Percentiles rank a stretch among this genome's conserved stretches.
phyloP scores from a whole-genome alignment of 92 coral and sea anemone genomes.

The Epizoanthus stellaris region DNA sequence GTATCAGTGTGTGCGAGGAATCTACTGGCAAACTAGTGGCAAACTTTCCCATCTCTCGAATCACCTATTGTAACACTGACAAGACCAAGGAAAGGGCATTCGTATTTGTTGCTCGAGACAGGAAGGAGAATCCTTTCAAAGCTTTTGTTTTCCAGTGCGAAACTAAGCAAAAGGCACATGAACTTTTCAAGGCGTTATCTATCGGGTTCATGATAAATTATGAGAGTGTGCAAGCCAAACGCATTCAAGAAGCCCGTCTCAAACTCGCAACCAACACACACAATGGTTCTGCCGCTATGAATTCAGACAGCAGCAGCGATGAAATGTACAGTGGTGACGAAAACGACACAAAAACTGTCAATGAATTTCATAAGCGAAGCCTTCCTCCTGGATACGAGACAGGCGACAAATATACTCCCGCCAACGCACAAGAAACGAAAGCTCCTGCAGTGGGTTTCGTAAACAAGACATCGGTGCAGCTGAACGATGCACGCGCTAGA shows the following conservation, averaged over 20 bases:
- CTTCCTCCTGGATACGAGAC: neutral
- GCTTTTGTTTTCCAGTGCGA: constrained; percentile 94
- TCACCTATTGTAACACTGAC: constrained; percentile 91
- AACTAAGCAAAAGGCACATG: constrained; percentile 80
- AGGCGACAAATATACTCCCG: no score
- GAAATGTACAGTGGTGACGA: neutral
- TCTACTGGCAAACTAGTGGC: constrained; percentile 68
- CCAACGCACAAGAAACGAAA: neutral
- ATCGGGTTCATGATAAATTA: constrained; percentile 85
- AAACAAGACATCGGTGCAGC: constrained; percentile 34
- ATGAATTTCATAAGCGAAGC: neutral
- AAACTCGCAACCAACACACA: constrained; percentile 5
- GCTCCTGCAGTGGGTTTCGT: neutral
- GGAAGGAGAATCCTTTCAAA: constrained; percentile 70
- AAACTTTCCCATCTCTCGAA: constrained; percentile 78
- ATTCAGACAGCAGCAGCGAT: neutral
- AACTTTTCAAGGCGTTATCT: constrained; percentile 82
- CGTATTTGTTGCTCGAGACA: constrained; percentile 88
- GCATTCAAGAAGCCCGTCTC: constrained; percentile 66
- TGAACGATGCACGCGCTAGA: constrained; percentile 48
- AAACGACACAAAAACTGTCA: neutral
- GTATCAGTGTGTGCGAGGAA: constrained; percentile 74
- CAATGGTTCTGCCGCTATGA: neutral
- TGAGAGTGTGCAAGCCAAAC: constrained; percentile 82
- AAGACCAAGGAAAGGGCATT: constrained; percentile 79